A percentile compares a stretch with the other conserved stretches of the same genome.
Evolutionary conservation across 2,888 invertebrate species (phyloP).

Genomic region (Thymelicus lineola): DNA sequence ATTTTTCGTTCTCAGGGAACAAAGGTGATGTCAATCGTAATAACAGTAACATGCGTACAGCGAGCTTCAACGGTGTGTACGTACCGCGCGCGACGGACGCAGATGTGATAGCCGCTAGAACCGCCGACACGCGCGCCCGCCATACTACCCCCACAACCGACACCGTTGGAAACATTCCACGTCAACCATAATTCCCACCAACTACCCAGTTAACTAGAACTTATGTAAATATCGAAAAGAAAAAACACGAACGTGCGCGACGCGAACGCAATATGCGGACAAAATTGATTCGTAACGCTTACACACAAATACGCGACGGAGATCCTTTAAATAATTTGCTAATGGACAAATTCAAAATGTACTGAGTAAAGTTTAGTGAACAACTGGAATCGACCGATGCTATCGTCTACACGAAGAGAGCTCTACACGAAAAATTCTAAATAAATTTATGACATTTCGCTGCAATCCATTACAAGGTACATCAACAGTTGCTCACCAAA

Average conservation of each 20-base stretch:
- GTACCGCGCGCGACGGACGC: too few relatives aligned
- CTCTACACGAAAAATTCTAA: not conserved
- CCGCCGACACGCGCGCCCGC: constrained; percentile 1
- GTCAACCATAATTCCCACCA: constrained; percentile 24
- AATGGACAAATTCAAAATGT: constrained; percentile 56
- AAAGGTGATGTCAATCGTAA: not conserved
- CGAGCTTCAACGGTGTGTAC: not conserved
- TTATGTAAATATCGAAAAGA: constrained; percentile 19
- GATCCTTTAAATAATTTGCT: constrained; percentile 73
- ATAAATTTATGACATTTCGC: not conserved
- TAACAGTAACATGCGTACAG: constrained; percentile 1
- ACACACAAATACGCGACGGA: constrained; percentile 54
- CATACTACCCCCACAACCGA: not conserved
- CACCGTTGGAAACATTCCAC: constrained; percentile 18
- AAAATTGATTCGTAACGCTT: constrained; percentile 57
- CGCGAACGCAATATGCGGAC: constrained; percentile 56
- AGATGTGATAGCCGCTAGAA: not conserved
- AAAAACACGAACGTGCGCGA: constrained; percentile 47
- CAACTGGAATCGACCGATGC: constrained; percentile 20
- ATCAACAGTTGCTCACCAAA: constrained; percentile 52
- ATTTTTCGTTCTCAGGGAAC: not conserved
- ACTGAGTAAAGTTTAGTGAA: constrained; percentile 47
- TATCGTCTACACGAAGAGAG: constrained; percentile 15
- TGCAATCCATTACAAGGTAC: not conserved
- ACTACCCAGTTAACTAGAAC: constrained; percentile 10